Percentiles rank a stretch among this genome's conserved stretches.
phyloP scores from a whole-genome alignment of 2,797 vertebrate species.

The Dipus sagitta region DNA sequence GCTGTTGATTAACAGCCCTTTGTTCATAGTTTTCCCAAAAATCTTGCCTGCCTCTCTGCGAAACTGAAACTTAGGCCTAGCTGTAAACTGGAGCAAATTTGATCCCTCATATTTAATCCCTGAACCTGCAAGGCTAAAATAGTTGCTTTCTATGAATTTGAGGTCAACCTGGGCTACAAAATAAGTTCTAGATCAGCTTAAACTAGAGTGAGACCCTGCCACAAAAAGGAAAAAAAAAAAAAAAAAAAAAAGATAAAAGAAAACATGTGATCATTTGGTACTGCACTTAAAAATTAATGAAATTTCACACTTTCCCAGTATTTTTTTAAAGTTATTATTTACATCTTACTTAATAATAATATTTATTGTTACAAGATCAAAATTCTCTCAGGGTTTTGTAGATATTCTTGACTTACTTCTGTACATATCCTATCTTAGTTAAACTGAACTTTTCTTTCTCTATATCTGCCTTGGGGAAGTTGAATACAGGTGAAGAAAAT shows the following conservation, averaged over 20 bases:
- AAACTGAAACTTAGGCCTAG: too few relatives aligned
- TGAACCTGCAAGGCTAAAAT: too few relatives aligned
- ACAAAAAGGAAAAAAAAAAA: too few relatives aligned
- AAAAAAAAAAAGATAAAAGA: not conserved
- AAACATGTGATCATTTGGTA: conserved; percentile 8
- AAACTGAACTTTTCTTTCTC: not conserved
- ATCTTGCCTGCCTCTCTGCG: too few relatives aligned
- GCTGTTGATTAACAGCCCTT: too few relatives aligned
- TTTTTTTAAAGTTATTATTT: not conserved
- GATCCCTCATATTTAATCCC: too few relatives aligned
- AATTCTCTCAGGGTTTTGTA: not conserved
- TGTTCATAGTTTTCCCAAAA: too few relatives aligned
- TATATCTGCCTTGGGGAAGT: not conserved
- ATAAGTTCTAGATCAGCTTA: too few relatives aligned
- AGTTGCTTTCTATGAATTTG: too few relatives aligned
- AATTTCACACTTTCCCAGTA: not conserved
- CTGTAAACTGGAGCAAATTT: too few relatives aligned
- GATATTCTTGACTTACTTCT: not conserved
- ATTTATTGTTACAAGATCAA: not conserved
- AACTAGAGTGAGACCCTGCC: too few relatives aligned
- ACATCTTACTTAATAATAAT: not conserved
- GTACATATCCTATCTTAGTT: not conserved
- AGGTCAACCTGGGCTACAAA: too few relatives aligned
- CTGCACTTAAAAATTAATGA: not conserved
- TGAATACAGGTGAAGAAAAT: not conserved